A percentile compares a stretch with the other conserved stretches of the same genome.
Evolutionary conservation across 1,140 invertebrate species (phyloP).

Genomic region (Teleopsis dalmanni): DNA sequence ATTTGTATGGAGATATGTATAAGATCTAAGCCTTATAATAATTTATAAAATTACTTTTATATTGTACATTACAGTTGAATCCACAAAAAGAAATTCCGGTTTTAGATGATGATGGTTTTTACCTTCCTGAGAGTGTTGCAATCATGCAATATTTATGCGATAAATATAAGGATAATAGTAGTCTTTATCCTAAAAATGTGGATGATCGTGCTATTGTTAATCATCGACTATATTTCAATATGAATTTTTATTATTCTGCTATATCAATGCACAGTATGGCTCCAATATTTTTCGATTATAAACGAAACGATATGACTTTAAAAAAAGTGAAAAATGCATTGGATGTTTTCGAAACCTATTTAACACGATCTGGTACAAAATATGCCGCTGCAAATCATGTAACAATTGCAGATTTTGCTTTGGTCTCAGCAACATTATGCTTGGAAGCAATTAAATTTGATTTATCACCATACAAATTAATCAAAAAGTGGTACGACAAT

Average conservation of each 20-base stretch:
- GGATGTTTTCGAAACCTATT: constrained; percentile 60
- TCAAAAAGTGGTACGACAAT: constrained; percentile 57
- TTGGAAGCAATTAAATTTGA: constrained; percentile 64
- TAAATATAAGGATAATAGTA: constrained; percentile 55
- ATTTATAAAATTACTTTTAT: too few relatives aligned
- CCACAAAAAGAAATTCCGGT: constrained; percentile 74
- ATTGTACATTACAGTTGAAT: constrained; percentile 53
- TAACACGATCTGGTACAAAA: constrained; percentile 51
- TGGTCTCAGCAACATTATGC: constrained; percentile 61
- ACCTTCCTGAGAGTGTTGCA: constrained; percentile 65
- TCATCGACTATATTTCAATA: constrained; percentile 67
- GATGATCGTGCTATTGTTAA: constrained; percentile 62
- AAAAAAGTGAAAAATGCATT: constrained; percentile 61
- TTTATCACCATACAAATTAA: constrained; percentile 49
- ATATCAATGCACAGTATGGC: constrained; percentile 50
- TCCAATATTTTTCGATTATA: constrained; percentile 66
- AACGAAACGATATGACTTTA: constrained; percentile 54
- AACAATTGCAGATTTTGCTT: constrained; percentile 66
- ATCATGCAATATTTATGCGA: constrained; percentile 69
- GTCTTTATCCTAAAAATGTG: constrained; percentile 62
- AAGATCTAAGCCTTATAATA: too few relatives aligned
- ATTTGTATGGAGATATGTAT: too few relatives aligned
- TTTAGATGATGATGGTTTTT: constrained; percentile 63
- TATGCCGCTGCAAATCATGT: constrained; percentile 60
- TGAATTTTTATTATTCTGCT: constrained; percentile 63